Evolutionary conservation across 2,797 vertebrate species (phyloP).

Genomic region (Bovichtus diacanthus): DNA sequence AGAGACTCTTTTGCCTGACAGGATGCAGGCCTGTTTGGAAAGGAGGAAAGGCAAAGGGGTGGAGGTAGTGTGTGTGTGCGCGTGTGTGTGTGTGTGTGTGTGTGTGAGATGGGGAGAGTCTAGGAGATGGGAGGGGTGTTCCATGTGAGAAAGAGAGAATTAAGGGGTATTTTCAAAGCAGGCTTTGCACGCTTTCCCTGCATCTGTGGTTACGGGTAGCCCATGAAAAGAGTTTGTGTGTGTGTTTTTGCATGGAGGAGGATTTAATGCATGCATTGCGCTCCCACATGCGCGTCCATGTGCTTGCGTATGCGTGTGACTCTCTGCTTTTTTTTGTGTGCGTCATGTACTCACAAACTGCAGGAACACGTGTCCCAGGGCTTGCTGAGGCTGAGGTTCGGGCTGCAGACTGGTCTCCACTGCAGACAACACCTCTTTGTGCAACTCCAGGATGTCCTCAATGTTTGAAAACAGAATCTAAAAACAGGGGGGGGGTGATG

Average conservation of each 20-base stretch:
- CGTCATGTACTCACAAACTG: constrained; percentile 92
- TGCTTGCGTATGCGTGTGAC: constrained; percentile 48
- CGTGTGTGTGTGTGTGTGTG: constrained; percentile 8
- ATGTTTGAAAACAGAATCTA: constrained; percentile 99
- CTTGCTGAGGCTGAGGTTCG: constrained; percentile 94
- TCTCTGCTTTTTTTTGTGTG: constrained; percentile 29
- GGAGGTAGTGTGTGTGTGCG: constrained; percentile 19
- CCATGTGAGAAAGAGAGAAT: constrained; percentile 57
- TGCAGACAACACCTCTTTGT: constrained; percentile 91
- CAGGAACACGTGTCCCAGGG: constrained; percentile 95
- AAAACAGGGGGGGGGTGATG: constrained; percentile 57
- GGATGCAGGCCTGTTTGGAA: constrained; percentile 79
- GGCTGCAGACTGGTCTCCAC: constrained; percentile 93
- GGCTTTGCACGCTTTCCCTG: constrained; percentile 62
- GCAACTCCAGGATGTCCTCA: constrained; percentile 95
- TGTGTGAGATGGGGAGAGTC: constrained; percentile 13
- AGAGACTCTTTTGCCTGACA: constrained; percentile 59
- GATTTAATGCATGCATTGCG: constrained; percentile 28
- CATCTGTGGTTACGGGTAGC: constrained; percentile 62
- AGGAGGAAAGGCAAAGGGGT: constrained; percentile 46
- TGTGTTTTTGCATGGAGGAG: constrained; percentile 35
- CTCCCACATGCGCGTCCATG: constrained; percentile 27
- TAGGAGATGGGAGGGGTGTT: constrained; percentile 34
- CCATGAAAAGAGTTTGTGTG: constrained; percentile 62
- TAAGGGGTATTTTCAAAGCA: constrained; percentile 66